phyloP scores from a whole-genome alignment of 2,113 vertebrate species.

The Heterotilapia buettikoferi region DNA sequence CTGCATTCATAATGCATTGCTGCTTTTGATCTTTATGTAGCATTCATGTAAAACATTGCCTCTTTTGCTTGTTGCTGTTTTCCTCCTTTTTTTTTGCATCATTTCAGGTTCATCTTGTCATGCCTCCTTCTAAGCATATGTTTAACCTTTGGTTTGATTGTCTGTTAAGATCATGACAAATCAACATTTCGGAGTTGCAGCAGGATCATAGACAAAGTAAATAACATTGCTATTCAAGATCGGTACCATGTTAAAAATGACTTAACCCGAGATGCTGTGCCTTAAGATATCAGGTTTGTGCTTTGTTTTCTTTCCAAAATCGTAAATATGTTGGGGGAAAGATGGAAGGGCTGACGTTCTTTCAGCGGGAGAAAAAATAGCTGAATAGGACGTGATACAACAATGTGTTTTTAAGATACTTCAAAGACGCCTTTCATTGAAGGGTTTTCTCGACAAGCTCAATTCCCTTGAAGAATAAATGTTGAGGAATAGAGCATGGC shows the following conservation, averaged over 20 bases:
- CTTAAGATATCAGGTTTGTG: conserved; percentile 36
- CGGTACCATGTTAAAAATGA: conserved; percentile 22
- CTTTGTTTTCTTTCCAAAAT: conserved; percentile 55
- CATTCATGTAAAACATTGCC: conserved; percentile 49
- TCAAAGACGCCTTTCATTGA: conserved; percentile 46
- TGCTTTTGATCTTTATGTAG: conserved; percentile 16
- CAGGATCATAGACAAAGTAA: conserved; percentile 26
- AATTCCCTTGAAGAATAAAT: conserved; percentile 48
- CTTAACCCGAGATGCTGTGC: conserved; percentile 31
- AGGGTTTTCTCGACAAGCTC: conserved; percentile 62
- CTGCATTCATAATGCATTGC: conserved; percentile 27
- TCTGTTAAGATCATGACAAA: conserved; percentile 57
- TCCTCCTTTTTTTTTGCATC: neutral
- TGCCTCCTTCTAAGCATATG: conserved; percentile 50
- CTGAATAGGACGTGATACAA: conserved; percentile 48
- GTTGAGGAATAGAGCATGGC: conserved; percentile 36
- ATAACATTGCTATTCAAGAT: conserved; percentile 45
- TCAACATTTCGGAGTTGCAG: conserved; percentile 35
- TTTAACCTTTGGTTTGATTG: conserved; percentile 48
- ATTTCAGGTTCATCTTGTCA: conserved; percentile 48
- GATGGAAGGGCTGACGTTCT: conserved; percentile 12
- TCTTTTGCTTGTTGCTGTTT: conserved; percentile 1
- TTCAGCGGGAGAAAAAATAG: neutral
- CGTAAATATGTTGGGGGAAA: conserved; percentile 32
- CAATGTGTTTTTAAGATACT: conserved; percentile 11